Evolutionary conservation across 2,113 vertebrate genomes (phyloP).

Genomic region (Mastomys coucha): DNA sequence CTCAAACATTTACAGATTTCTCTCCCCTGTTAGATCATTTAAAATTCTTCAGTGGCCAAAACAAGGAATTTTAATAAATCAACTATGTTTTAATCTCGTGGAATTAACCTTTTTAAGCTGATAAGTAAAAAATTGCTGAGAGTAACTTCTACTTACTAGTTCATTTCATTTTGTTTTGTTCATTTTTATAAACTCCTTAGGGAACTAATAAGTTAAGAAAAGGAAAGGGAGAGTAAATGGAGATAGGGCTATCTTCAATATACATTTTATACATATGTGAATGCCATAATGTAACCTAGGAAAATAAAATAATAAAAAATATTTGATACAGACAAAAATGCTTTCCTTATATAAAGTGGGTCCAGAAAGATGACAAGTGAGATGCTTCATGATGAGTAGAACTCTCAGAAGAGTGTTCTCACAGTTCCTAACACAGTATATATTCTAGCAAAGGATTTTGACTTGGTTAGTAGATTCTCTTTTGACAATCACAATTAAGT

Average conservation of each 20-base stretch:
- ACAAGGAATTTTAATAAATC: background rate
- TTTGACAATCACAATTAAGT: background rate
- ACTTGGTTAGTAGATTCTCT: background rate
- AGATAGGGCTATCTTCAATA: background rate
- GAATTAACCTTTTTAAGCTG: background rate
- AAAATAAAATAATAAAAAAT: background rate
- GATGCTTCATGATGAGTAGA: background rate
- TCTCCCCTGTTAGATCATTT: background rate
- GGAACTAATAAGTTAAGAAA: too few relatives aligned
- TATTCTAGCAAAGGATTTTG: background rate
- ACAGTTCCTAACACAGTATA: background rate
- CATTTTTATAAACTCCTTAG: background rate
- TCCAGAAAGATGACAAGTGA: background rate
- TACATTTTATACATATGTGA: too few relatives aligned
- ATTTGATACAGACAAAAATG: background rate
- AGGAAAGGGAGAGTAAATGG: too few relatives aligned
- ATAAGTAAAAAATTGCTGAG: background rate
- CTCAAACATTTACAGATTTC: constrained; percentile 44
- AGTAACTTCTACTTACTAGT: background rate
- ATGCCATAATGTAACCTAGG: background rate
- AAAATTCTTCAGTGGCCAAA: background rate
- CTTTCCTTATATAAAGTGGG: background rate
- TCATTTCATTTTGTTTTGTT: background rate
- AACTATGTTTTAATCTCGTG: background rate
- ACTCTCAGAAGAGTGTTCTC: background rate